phyloP scores from a whole-genome alignment of 2,888 invertebrate species.

The Drosophila borborema region DNA sequence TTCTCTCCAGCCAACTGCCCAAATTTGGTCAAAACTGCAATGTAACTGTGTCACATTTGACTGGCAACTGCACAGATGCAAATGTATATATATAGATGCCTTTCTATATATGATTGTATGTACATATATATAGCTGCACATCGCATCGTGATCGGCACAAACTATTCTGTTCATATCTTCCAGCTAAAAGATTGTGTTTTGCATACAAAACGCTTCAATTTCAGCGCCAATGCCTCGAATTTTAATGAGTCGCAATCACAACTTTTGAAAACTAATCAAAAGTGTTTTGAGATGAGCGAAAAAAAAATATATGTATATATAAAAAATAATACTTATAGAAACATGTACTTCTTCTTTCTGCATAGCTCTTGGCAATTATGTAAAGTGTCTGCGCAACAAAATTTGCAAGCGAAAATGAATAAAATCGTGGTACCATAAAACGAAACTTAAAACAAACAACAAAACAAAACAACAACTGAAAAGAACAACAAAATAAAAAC shows the following conservation, averaged over 20 bases:
- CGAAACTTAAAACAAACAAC: conserved; percentile 39
- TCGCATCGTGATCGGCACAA: conserved; percentile 45
- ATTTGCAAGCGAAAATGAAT: conserved; percentile 72
- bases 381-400: conserved; percentile 56
- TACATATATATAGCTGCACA: conserved; percentile 29
- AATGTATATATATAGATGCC: neutral
- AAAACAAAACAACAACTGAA: conserved; percentile 16
- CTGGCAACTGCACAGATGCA: conserved; percentile 3
- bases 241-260: conserved; percentile 52
- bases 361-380: conserved; percentile 70
- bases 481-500: conserved; percentile 19
- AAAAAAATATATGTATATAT: neutral
- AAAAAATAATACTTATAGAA: conserved; percentile 2
- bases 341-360: conserved; percentile 1
- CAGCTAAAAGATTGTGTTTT: conserved; percentile 43
- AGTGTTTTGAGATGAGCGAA: conserved; percentile 17
- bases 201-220: conserved; percentile 68
- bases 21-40: conserved; percentile 48
- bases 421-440: conserved; percentile 77
- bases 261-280: conserved; percentile 57
- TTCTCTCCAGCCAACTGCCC: conserved; percentile 20
- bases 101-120: neutral
- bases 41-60: conserved; percentile 52
- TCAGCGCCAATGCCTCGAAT: conserved; percentile 48
- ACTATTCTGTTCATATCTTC: conserved; percentile 56